Base-by-base conservation (phyloP, 2,888 invertebrate species). In the Amphiduros pacificus region DNA sequence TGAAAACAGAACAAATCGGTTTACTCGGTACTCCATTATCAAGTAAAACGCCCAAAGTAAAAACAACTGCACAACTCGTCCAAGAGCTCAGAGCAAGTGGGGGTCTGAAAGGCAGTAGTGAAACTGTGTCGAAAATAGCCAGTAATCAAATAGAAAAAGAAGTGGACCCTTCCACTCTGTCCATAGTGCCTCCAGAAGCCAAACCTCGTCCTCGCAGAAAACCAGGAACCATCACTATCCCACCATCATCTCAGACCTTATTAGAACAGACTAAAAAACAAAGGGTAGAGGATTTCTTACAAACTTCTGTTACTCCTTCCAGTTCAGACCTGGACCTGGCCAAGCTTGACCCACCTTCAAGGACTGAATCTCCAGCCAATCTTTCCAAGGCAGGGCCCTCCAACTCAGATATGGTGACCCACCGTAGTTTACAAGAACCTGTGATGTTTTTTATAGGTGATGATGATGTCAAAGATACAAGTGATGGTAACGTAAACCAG, bases 41-140 rank as follows among this genome's bases (percentile, higher is more conserved):
- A n/a, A n/a, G n/a, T 55, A 74, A 73, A 63, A 73, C 87, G 75
- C 87, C 87, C 24, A 82, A 83, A 74, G 83, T 90, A 52, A 90
- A 90, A 82, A 90, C 90, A 28, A 93, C 93, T 0, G 89, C 91
- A 77, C 91, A 93, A 81, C 83, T 93, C 60, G 84, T 93, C 63
- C 91, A 90, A 58, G 87, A 69, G 85, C 87, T 79, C 78, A 86
- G 77, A 80, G 86, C 72, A 56, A 74, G 63, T 14, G 29, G 66
- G 20, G 55, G 68, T 49, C 61, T 79, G 2, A 72, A 73, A 9
- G 60, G 61, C 31, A 48, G 36, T 44, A 77, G 72, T 62, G 73
- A 71, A 48, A 74, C 78, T 11, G 73, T 78, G n/a, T 66, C 70
- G 31, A 74, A 75, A 63, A 77, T 81, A 22, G 71, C 75, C 40